Base-by-base conservation (phyloP, 2,888 invertebrate genomes). In the Callinectes sapidus region DNA sequence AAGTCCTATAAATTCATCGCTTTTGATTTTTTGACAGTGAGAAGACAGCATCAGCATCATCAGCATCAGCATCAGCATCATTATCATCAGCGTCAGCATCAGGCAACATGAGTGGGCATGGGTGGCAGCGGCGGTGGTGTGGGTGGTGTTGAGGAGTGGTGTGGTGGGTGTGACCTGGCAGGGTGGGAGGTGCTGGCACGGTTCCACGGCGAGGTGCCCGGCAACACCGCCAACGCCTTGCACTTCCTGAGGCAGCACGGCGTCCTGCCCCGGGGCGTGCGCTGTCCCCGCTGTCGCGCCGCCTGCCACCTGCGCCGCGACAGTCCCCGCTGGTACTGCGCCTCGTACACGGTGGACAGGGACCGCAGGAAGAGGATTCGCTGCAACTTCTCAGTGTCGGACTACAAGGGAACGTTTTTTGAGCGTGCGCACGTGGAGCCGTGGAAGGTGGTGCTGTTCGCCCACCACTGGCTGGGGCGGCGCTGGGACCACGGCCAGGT, bases 381-480 rank as follows among this genome's bases (percentile, higher is more conserved):
- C 14, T 87, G 87, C 14, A 32, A 13, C 54, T 87, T 8, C n/a
- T n/a, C 28, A 5, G n/a, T 13, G 0, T 54, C 54, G 1, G 87
- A 87, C 23, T 48, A 42, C n/a, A 87, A 48, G 0, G 54, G 54
- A 1, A 23, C 87, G 14, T 48, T 87, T 13, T 35, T 86, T 3
- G 18, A 28, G n/a, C 13, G 23, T 0, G 28, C 71, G 2, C 71
- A 71, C 10, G 28, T 71, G 42, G 54, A 23, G 85, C 42, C 90
- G 2, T 90, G 90, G 90, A 28, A 90, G 28, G 35, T 90, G 0
- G 28, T 54, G 28, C 28, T 90, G 28, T 90, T 90, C 18, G 32
- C 85, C 0, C 54, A 85, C 8, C 81, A 81, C 18, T 77, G 85
- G 81, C 32, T 86, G n/a, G 3, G 28, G 28, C 28, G 10, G 10